Evolutionary conservation across 1,140 invertebrate species (phyloP).

Genomic region (Zaprionus gabonicus): DNA sequence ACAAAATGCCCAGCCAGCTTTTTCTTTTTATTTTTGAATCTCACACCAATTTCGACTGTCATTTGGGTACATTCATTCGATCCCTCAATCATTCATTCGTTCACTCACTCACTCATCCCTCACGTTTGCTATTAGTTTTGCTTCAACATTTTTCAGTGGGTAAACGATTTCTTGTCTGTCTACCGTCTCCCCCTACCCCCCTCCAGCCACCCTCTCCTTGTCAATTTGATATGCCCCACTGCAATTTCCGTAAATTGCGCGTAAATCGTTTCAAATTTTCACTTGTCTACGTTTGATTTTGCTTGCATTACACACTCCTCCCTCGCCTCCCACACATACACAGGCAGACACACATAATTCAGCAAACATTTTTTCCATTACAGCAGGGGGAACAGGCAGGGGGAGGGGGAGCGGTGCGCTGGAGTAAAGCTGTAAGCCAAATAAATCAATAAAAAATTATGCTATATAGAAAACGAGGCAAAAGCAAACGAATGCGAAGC

Average conservation of each 20-base stretch:
- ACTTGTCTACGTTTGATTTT: conserved; percentile 80
- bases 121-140: conserved; percentile 51
- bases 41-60: conserved; percentile 30
- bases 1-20: conserved; percentile 32
- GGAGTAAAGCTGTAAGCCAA: conserved; percentile 60
- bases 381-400: neutral
- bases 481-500: conserved; percentile 61
- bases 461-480: conserved; percentile 59
- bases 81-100: conserved; percentile 29
- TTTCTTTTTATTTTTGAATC: conserved; percentile 19
- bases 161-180: neutral
- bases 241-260: conserved; percentile 79
- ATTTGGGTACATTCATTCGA: conserved; percentile 38
- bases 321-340: conserved; percentile 1
- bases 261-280: conserved; percentile 83
- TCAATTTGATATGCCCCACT: conserved; percentile 74
- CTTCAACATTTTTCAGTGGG: conserved; percentile 25
- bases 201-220: conserved; percentile 32
- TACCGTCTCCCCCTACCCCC: neutral
- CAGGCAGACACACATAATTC: conserved; percentile 62
- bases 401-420: neutral
- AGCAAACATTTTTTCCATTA: conserved; percentile 79
- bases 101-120: conserved; percentile 17
- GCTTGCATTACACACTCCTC: conserved; percentile 41
- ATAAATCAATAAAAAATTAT: conserved; percentile 83